Evolutionary conservation across 2,888 invertebrate genomes (phyloP).

Genomic region (Tholera decimalis): DNA sequence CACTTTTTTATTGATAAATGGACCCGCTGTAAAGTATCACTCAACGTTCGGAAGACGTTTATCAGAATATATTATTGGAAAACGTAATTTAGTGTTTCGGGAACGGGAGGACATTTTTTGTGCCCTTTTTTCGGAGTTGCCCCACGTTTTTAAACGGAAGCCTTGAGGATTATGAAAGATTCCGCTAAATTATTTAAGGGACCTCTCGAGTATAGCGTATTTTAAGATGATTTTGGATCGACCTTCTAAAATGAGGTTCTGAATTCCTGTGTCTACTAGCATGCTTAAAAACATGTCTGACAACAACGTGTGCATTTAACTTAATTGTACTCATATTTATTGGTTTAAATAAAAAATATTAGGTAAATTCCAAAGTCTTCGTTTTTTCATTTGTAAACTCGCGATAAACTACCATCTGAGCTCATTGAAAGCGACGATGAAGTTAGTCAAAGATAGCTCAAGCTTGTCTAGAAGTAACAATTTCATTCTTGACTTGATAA

Average conservation of each 20-base stretch:
- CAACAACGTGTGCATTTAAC: too few relatives aligned
- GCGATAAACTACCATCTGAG: too few relatives aligned
- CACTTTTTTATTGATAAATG: conserved; percentile 79
- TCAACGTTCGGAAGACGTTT: conserved; percentile 68
- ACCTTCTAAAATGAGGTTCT: not conserved
- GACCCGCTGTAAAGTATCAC: conserved; percentile 72
- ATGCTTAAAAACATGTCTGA: too few relatives aligned
- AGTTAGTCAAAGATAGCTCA: too few relatives aligned
- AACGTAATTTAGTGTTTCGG: conserved; percentile 48
- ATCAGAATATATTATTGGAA: conserved; percentile 68
- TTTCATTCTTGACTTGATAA: too few relatives aligned
- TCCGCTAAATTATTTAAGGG: conserved; percentile 13
- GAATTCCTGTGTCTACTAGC: not conserved
- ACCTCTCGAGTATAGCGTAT: not conserved
- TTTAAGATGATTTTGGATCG: conserved; percentile 5
- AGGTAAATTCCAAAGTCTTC: too few relatives aligned
- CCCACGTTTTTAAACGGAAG: conserved; percentile 20
- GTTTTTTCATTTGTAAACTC: too few relatives aligned
- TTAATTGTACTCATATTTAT: too few relatives aligned
- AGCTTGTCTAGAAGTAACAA: too few relatives aligned
- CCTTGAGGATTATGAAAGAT: conserved; percentile 36
- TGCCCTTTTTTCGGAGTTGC: conserved; percentile 21
- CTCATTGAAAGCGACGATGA: too few relatives aligned
- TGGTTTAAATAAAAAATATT: too few relatives aligned
- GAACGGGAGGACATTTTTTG: conserved; percentile 21